phyloP scores from a whole-genome alignment of 2,113 vertebrate species.

The Chlamydotis undulata region DNA sequence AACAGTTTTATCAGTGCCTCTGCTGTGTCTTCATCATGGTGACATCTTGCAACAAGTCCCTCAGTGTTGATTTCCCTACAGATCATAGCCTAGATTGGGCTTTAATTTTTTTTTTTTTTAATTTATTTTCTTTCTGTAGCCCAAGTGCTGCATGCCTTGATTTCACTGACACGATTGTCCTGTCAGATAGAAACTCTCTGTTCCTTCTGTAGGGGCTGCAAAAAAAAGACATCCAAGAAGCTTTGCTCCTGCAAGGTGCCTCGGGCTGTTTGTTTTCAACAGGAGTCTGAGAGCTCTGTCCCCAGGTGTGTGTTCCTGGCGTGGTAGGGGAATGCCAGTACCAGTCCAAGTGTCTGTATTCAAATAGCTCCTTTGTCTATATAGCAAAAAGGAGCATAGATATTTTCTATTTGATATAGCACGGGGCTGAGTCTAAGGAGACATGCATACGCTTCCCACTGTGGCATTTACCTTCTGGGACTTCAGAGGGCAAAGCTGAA shows the following conservation, averaged over 20 bases:
- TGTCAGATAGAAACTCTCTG: background rate
- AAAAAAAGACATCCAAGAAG: background rate
- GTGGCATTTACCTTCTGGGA: background rate
- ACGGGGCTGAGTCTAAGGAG: background rate
- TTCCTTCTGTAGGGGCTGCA: background rate
- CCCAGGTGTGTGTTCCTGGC: background rate
- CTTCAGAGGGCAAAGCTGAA: background rate
- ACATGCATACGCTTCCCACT: rapidly evolving
- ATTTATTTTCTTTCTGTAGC: background rate
- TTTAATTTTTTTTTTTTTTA: no score
- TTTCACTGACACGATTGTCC: background rate
- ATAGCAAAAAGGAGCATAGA: background rate
- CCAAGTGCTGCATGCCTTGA: background rate
- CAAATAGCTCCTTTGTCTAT: background rate
- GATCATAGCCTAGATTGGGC: background rate
- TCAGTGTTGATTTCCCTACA: background rate
- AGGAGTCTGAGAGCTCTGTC: background rate
- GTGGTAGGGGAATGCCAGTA: background rate
- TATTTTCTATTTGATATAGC: background rate
- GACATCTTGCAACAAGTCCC: background rate
- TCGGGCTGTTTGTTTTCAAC: background rate
- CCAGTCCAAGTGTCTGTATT: background rate
- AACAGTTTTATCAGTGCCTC: background rate
- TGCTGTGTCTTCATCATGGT: background rate
- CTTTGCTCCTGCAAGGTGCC: background rate